Base-by-base conservation (phyloP, 2,888 invertebrate genomes). In the Napeogenes sylphis region DNA sequence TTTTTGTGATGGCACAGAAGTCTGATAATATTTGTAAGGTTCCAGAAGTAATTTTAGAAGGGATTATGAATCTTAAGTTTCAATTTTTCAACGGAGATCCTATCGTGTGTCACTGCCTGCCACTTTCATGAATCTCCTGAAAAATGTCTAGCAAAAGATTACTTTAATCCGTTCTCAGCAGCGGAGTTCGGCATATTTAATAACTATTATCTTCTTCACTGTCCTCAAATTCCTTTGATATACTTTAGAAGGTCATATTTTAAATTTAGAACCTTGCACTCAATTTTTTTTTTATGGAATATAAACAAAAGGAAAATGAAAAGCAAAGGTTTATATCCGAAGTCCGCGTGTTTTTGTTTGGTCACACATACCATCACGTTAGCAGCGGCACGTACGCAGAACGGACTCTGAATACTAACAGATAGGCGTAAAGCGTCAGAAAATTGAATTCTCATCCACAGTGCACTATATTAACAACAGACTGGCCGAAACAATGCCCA, bases 141-240 rank as follows among this genome's bases (percentile, higher is more conserved):
- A 82, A 84, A 82, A 81, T 83, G 77, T 80, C 83, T 81, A 72
- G 79, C 70, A 72, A 78, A 80, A 81, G 83, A 84, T 84, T 86
- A 85, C 78, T 79, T 79, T 76, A 83, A 86, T 85, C 83, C 82
- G 78, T 84, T 83, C 77, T 68, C 73, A 60, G 70, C 62, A 70
- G 74, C 70, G 70, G 81, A 80, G 82, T 84, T 86, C 80, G 85
- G 84, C 84, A 85, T 80, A 80, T 83, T 83, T 83, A 83, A 85
- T 82, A 83, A 84, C 78, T 79, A 80, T 85, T 85, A 84, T 85
- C 82, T 82, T 78, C 79, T 76, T 80, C 79, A 78, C 71, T 76
- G 73, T 77, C 70, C 75, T 71, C 74, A 70, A 71, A 74, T 75
- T 74, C 75, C 47, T 38, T 38, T 38, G 47, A 21, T 21, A 21